A percentile compares a stretch with the other conserved stretches of the same genome.
Conservation (phyloP, 2,113 vertebrate species). For the Aegypius monachus region DNA sequence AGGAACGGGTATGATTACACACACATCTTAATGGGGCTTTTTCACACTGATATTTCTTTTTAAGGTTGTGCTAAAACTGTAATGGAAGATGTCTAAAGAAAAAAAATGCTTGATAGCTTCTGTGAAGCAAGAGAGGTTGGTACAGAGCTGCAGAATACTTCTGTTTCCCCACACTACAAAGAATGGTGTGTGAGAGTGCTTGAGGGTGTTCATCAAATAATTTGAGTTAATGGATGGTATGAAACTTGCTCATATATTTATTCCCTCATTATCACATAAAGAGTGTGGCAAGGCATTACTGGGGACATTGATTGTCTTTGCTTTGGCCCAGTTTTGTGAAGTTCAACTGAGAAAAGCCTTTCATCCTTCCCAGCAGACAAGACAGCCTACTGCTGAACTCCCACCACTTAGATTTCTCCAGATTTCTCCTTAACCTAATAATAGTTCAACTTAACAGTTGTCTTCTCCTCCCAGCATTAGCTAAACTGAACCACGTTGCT, state of each 20-base stretch:
- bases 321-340: not conserved
- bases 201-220: not conserved
- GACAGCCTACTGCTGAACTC: not conserved
- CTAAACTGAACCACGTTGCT: not conserved
- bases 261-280: not conserved
- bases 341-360: not conserved
- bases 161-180: not conserved
- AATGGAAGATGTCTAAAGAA: not conserved
- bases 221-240: not conserved
- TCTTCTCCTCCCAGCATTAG: not conserved
- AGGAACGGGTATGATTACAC: not conserved
- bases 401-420: not conserved
- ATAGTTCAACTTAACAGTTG: not conserved
- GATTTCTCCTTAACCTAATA: not conserved
- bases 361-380: not conserved
- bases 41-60: not conserved
- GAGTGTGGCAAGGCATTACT: not conserved
- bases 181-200: not conserved
- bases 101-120: not conserved
- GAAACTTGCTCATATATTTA: not conserved
- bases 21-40: not conserved
- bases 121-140: not conserved
- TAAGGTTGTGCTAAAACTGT: constrained; percentile 8
- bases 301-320: not conserved
- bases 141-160: not conserved